A percentile compares a stretch with the other conserved stretches of the same genome.
phyloP scores from a whole-genome alignment of 2,797 vertebrate genomes.

The Clarias fuscus region DNA sequence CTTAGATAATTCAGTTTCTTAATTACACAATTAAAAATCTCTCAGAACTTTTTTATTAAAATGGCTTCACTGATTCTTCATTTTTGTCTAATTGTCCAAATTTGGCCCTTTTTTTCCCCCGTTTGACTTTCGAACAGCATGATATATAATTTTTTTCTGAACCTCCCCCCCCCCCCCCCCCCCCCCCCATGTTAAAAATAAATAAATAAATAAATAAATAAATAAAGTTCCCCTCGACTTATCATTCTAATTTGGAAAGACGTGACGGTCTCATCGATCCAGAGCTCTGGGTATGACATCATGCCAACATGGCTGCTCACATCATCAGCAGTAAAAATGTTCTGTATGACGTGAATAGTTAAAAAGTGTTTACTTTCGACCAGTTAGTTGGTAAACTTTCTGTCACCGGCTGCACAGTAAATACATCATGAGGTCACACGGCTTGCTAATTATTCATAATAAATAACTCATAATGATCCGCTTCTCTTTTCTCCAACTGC shows the following conservation, averaged over 20 bases:
- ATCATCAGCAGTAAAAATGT: not conserved
- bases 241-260: not conserved
- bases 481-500: not conserved
- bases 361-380: not conserved
- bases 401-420: not conserved
- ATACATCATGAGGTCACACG: not conserved
- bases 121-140: too few relatives aligned
- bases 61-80: too few relatives aligned
- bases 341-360: not conserved
- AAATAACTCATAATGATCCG: not conserved
- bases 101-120: too few relatives aligned
- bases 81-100: too few relatives aligned
- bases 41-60: too few relatives aligned
- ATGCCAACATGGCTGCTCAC: not conserved
- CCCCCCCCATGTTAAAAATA: too few relatives aligned
- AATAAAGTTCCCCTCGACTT: too few relatives aligned
- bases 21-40: too few relatives aligned
- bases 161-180: too few relatives aligned
- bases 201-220: too few relatives aligned
- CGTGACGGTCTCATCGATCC: not conserved
- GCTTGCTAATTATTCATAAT: not conserved
- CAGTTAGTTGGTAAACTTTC: not conserved
- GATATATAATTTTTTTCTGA: too few relatives aligned
- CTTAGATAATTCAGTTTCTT: too few relatives aligned
- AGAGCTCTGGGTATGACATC: not conserved